Conservation (phyloP, 30 jellyfish, hydroid and myxozoan species). For the Aurelia coerulea region DNA sequence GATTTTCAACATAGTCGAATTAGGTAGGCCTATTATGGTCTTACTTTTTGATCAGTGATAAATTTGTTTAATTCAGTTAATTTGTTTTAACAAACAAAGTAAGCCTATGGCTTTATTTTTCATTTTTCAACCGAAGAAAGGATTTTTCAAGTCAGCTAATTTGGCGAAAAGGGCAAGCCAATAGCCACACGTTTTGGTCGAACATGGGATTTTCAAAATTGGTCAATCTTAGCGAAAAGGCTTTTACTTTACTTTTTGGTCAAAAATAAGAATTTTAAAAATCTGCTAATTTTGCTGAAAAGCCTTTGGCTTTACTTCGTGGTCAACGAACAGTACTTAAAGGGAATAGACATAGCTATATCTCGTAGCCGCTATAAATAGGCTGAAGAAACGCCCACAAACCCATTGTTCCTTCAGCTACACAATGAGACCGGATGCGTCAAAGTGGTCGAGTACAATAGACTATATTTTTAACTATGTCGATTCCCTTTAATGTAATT, state of each 20-base stretch:
- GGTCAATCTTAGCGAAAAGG: neutral
- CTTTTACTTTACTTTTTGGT: neutral
- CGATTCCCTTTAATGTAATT: no score
- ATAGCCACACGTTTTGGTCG: neutral
- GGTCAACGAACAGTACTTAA: neutral
- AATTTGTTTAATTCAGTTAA: no score
- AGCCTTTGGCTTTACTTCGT: neutral
- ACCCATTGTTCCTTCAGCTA: no score
- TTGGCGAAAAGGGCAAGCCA: neutral
- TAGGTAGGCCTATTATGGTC: neutral
- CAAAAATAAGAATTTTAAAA: neutral
- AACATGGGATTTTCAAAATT: neutral
- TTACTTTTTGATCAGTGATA: neutral
- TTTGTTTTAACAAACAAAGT: no score
- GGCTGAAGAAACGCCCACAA: no score
- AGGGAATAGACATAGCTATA: no score
- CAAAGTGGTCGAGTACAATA: no score
- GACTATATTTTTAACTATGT: no score
- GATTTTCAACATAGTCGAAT: neutral
- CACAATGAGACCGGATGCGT: no score
- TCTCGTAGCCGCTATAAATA: no score
- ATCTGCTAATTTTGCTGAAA: neutral
- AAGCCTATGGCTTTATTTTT: neutral
- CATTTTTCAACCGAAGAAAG: neutral
- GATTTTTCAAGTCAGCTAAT: neutral